These are phyloP conservation scores for Micrasema longulum DNA, from an alignment of 1,140 invertebrate species.

Conservation along the genomic window DNA sequence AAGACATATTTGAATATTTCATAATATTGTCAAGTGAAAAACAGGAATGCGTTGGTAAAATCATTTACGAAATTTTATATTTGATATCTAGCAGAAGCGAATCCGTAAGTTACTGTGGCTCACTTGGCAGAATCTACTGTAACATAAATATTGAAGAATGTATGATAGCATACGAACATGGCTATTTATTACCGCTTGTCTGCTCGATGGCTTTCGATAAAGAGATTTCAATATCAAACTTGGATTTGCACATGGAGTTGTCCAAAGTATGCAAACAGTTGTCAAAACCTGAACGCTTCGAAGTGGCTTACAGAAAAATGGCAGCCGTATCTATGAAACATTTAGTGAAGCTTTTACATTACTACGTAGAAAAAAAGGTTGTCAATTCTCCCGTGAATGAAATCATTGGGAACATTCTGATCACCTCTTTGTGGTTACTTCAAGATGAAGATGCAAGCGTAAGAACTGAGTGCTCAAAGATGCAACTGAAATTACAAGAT, in stretches of 20 bases:
- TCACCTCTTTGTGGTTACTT: conserved; percentile 59
- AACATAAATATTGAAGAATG: conserved; percentile 36
- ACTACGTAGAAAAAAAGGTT: conserved; percentile 42
- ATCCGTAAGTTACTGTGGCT: neutral
- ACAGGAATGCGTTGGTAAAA: conserved; percentile 19
- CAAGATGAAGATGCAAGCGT: conserved; percentile 66
- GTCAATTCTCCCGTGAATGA: conserved; percentile 41
- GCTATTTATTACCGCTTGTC: conserved; percentile 61
- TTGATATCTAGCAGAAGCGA: conserved; percentile 3
- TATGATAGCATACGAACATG: conserved; percentile 53
- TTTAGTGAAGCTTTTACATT: conserved; percentile 56
- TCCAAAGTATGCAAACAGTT: conserved; percentile 57
- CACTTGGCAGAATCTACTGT: conserved; percentile 15
- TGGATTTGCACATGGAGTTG: conserved; percentile 53
- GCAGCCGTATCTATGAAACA: conserved; percentile 61
- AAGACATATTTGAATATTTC: conserved; percentile 25
- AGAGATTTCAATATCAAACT: conserved; percentile 12
- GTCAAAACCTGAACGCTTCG: conserved; percentile 57
- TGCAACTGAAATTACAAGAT: conserved; percentile 55
- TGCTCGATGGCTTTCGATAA: conserved; percentile 50
- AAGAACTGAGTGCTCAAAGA: conserved; percentile 58
- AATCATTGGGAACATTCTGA: conserved; percentile 59
- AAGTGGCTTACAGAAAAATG: conserved; percentile 61
- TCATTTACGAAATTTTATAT: conserved; percentile 35
- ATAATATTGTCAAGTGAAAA: conserved; percentile 17